These are phyloP conservation scores for human (Homo sapiens) DNA, from an alignment of 2,113 vertebrate genomes.

Conservation along the genomic window DNA sequence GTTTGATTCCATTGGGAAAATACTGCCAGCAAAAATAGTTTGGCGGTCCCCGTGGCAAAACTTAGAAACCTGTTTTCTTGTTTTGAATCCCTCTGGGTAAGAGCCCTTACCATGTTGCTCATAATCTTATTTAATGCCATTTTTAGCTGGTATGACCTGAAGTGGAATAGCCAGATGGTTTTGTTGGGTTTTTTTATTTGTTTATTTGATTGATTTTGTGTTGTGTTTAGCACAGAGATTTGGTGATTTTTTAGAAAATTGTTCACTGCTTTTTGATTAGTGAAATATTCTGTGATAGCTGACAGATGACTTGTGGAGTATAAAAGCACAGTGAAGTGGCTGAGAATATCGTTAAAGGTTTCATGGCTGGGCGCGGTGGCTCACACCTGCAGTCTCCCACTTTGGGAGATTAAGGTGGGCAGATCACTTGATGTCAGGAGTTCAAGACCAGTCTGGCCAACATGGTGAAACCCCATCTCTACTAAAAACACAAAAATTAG, in stretches of 20 bases:
- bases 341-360: not conserved
- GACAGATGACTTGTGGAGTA: not conserved
- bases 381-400: too few species aligned
- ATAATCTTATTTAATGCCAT: slow-evolving; percentile 44
- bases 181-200: slow-evolving; percentile 31
- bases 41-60: not conserved
- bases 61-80: not conserved
- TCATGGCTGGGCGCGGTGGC: too few species aligned
- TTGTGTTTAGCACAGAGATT: slow-evolving; percentile 32
- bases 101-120: not conserved
- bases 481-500: too few species aligned
- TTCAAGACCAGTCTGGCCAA: too few species aligned
- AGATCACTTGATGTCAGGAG: too few species aligned
- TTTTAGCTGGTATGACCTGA: slow-evolving; percentile 53
- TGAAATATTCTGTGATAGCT: not conserved
- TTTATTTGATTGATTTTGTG: slow-evolving; percentile 55
- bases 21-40: not conserved
- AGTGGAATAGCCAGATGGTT: slow-evolving; percentile 66
- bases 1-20: not conserved
- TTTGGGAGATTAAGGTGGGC: too few species aligned
- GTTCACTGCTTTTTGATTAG: slow-evolving; percentile 31
- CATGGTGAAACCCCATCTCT: too few species aligned
- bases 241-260: not conserved
- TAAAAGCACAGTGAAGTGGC: not conserved
- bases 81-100: not conserved